These are phyloP conservation scores for Polydrusus cervinus DNA, from an alignment of 2,888 invertebrate genomes.

Conservation along the genomic window DNA sequence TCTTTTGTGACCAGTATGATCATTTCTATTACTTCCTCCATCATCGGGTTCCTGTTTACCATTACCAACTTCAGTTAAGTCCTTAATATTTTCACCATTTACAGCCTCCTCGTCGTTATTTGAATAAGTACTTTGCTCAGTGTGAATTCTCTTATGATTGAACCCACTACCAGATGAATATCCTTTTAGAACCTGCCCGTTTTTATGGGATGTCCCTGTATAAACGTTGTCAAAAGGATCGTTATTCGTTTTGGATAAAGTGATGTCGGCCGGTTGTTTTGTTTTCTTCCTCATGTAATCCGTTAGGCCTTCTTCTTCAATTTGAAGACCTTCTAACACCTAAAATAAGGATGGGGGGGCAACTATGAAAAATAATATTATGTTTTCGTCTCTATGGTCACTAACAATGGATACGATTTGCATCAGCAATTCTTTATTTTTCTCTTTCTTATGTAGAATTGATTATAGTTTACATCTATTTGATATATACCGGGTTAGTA, in stretches of 20 bases:
- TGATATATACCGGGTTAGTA: too few species aligned
- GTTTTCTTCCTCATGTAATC: conserved; percentile 83
- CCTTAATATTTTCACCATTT: background rate
- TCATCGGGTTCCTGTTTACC: background rate
- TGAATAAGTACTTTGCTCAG: conserved; percentile 7
- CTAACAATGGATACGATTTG: too few species aligned
- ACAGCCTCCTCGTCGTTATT: background rate
- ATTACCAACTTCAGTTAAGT: background rate
- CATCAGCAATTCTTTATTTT: too few species aligned
- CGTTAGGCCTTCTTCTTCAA: conserved; percentile 88
- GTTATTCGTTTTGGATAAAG: conserved; percentile 63
- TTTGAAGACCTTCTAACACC: conserved; percentile 85
- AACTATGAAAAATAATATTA: too few species aligned
- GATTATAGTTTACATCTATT: background rate
- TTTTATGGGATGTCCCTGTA: conserved; percentile 29
- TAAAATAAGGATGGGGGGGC: conserved; percentile 4
- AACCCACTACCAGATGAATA: conserved; percentile 1
- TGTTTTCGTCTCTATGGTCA: too few species aligned
- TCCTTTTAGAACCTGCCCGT: conserved; percentile 51
- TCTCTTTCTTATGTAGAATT: too few species aligned
- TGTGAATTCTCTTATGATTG: background rate
- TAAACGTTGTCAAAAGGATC: conserved; percentile 63
- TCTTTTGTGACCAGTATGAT: conserved; percentile 35
- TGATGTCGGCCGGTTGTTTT: conserved; percentile 74
- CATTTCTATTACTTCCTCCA: background rate